phyloP scores from a whole-genome alignment of 92 coral and sea anemone species.

The Isaurus tuberculatus region DNA sequence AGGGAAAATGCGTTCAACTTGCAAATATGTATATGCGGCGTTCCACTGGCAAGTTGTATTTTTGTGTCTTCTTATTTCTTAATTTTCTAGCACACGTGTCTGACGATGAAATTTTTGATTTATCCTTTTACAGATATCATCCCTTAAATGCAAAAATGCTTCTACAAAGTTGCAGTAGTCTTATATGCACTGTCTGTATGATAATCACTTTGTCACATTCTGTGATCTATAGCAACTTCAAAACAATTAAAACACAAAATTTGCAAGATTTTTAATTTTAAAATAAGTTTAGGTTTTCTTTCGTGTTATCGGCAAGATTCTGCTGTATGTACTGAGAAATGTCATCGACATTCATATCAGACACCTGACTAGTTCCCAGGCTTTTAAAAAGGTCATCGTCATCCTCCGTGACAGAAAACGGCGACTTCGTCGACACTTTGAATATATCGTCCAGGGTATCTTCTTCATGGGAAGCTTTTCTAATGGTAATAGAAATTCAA shows the following conservation, averaged over 20 bases:
- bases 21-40: no score
- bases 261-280: slow-evolving; percentile 11
- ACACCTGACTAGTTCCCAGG: slow-evolving; percentile 23
- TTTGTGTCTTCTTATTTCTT: no score
- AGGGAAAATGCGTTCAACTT: no score
- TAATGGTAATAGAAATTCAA: not conserved
- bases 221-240: not conserved
- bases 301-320: slow-evolving; percentile 63
- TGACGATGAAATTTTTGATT: no score
- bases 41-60: no score
- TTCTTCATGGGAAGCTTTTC: slow-evolving; percentile 78
- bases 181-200: not conserved
- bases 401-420: slow-evolving; percentile 70
- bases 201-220: not conserved
- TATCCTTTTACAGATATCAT: no score
- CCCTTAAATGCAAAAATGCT: not conserved
- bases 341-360: slow-evolving; percentile 81
- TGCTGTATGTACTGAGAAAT: slow-evolving; percentile 92
- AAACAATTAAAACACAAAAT: not conserved
- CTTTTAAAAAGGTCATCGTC: slow-evolving; percentile 86
- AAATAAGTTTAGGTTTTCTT: slow-evolving; percentile 81
- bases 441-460: slow-evolving; percentile 94
- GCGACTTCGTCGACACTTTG: slow-evolving; percentile 64
- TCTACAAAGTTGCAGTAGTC: not conserved
- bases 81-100: no score